phyloP scores from a whole-genome alignment of 2,888 invertebrate species.

The Thalpophila matura region DNA sequence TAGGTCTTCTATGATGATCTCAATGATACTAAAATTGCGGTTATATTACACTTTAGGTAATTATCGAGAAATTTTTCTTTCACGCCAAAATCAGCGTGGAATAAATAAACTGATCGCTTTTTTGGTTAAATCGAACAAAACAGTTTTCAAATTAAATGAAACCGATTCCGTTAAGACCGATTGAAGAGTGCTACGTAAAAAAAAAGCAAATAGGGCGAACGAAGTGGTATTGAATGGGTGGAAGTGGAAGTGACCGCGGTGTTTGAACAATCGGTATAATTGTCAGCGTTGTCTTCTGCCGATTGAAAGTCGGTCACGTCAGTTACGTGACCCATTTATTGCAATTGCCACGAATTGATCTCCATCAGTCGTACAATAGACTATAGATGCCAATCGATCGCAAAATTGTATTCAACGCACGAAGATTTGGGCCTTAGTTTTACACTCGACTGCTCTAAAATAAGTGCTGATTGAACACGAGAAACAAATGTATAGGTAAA shows the following conservation, averaged over 20 bases:
- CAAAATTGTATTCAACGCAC: slow-evolving; percentile 60
- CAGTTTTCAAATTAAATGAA: slow-evolving; percentile 13
- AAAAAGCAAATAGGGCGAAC: slow-evolving; percentile 44
- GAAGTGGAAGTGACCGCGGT: slow-evolving; percentile 70
- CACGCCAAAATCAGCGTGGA: neutral
- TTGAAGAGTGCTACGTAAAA: slow-evolving; percentile 30
- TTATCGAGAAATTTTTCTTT: neutral
- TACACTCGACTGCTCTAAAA: slow-evolving; percentile 52
- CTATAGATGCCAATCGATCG: slow-evolving; percentile 63
- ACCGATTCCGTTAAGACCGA: slow-evolving; percentile 19
- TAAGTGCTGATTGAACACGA: slow-evolving; percentile 52
- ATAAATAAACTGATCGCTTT: slow-evolving; percentile 3
- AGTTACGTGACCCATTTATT: slow-evolving; percentile 74
- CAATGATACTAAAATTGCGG: neutral
- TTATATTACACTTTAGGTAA: no score
- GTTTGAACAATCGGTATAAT: slow-evolving; percentile 73
- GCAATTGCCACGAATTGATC: slow-evolving; percentile 79
- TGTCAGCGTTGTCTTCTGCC: slow-evolving; percentile 68
- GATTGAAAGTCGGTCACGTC: slow-evolving; percentile 72
- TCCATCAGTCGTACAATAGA: slow-evolving; percentile 70
- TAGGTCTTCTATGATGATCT: neutral
- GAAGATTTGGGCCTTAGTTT: slow-evolving; percentile 53
- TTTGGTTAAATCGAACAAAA: slow-evolving; percentile 14
- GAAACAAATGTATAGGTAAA: slow-evolving; percentile 43
- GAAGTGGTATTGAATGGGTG: slow-evolving; percentile 72